phyloP scores from a whole-genome alignment of 30 jellyfish, hydroid and myxozoan species.

The Cassiopea xamachana region DNA sequence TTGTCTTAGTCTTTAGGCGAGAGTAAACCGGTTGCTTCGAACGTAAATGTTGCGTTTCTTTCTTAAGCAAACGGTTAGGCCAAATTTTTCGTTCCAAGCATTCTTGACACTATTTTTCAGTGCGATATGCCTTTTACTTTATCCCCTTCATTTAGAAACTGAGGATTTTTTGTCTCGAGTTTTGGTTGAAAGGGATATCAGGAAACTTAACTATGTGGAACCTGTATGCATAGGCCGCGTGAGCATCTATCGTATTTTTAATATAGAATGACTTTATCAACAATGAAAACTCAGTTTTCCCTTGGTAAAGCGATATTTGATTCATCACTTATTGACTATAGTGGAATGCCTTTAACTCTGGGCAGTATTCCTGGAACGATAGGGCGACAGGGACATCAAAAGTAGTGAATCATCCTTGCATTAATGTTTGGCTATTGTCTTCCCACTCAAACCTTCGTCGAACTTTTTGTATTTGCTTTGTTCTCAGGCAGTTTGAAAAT shows the following conservation, averaged over 20 bases:
- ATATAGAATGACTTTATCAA: neutral
- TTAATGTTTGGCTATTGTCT: neutral
- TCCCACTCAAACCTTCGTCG: constrained; percentile 1
- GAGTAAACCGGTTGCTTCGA: constrained; percentile 21
- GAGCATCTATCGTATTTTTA: neutral
- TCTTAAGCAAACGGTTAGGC: constrained; percentile 1
- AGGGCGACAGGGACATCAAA: constrained; percentile 1
- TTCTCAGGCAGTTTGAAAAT: neutral
- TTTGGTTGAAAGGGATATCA: neutral
- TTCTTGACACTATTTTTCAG: neutral
- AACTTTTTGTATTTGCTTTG: neutral
- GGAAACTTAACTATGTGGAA: neutral
- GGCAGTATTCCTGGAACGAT: neutral
- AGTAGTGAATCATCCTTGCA: neutral
- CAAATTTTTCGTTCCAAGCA: neutral
- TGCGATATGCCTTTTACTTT: no score
- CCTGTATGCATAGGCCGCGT: neutral
- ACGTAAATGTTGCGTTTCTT: neutral
- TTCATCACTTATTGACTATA: neutral
- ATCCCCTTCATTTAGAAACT: no score
- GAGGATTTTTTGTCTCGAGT: neutral
- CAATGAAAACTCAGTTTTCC: neutral
- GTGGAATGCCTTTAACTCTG: neutral
- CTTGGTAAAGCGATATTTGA: neutral
- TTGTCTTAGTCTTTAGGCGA: neutral